A percentile compares a stretch with the other conserved stretches of the same genome.
These are phyloP conservation scores for Neodiprion fabricii DNA, from an alignment of 1,140 invertebrate genomes.

Conservation along the genomic window DNA sequence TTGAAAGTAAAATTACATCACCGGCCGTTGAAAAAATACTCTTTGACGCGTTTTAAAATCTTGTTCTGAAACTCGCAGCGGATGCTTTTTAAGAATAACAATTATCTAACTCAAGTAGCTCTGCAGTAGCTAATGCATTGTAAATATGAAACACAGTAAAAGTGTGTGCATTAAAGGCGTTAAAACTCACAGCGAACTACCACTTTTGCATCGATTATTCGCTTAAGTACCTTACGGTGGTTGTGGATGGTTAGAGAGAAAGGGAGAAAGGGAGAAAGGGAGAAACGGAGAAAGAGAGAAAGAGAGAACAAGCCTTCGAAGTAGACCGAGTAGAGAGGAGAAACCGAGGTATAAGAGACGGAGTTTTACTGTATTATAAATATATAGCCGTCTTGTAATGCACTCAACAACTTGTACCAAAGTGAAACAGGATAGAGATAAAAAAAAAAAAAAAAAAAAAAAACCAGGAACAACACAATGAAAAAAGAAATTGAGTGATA, in stretches of 20 bases:
- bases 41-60: too few relatives aligned
- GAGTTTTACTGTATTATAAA: background rate
- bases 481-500: too few relatives aligned
- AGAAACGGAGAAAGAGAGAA: too few relatives aligned
- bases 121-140: too few relatives aligned
- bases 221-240: background rate
- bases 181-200: background rate
- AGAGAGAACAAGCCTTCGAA: background rate
- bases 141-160: too few relatives aligned
- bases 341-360: background rate
- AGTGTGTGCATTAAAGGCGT: background rate
- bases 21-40: too few relatives aligned
- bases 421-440: background rate
- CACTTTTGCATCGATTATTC: background rate
- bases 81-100: too few relatives aligned
- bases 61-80: too few relatives aligned
- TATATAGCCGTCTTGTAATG: background rate
- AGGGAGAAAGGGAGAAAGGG: too few relatives aligned
- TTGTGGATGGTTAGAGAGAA: background rate
- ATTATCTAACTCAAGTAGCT: too few relatives aligned
- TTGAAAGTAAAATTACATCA: too few relatives aligned
- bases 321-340: background rate
- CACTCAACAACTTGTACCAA: background rate
- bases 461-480: too few relatives aligned
- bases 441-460: background rate